Base-by-base conservation (phyloP, 2,888 invertebrate species). In the Halocaridina rubra region DNA sequence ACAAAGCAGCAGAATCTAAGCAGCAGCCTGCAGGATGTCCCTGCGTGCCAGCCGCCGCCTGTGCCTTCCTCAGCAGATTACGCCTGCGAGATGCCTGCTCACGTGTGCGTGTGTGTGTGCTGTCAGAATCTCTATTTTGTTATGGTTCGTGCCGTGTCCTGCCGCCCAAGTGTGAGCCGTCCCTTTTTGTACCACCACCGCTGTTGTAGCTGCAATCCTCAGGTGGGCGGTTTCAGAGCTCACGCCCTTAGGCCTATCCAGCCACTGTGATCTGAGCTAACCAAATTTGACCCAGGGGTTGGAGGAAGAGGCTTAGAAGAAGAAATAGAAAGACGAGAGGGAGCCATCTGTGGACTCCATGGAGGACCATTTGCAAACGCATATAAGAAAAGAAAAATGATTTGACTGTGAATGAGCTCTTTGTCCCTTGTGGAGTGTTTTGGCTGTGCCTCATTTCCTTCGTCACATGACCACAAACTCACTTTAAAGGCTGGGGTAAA, bases 91-190 rank as follows among this genome's bases (percentile, higher is more conserved):
- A 30, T 57, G 76, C 57, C 76, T 76, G 76, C 76, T 57, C 69
- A 32, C 61, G 24, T 39, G 76, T 76, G 76, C 59, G 82, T 77
- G 77, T 78, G 82, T 77, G 78, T 82, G 82, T 82, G 82, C 78
- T 82, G 82, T 82, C 82, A 82, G 82, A 82, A 82, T 77, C 82
- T 82, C 78, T 82, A 82, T 82, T 82, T 82, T 82, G 82, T 82
- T 82, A 82, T 78, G 82, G 82, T 82, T 82, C 82, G 82, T 78
- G 82, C 71, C 82, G 77, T 72, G 82, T 82, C 78, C 82, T 82
- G 82, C 82, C 82, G 82, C 82, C 82, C 82, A 81, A 67, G 81
- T 81, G 76, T 77, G 81, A 81, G 77, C 82, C 82, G 78, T 82
- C 78, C 76, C 77, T 78, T 82, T 82, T 79, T 82, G 82, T 82